A percentile compares a stretch with the other conserved stretches of the same genome.
These are phyloP conservation scores for Drosophila melanogaster DNA, from an alignment of 1,140 invertebrate genomes.

Conservation along the genomic window Release_6_plus_ISO1_MT NT_037436.4:12031001-12031500, in stretches of 20 bases:
- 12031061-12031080: conserved; percentile 47
- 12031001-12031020: conserved; percentile 7
- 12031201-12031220: neutral
- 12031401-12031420: neutral
- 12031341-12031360: conserved; percentile 19
- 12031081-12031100: conserved; percentile 29
- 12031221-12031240: neutral
- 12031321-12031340: neutral
- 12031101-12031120: conserved; percentile 47
- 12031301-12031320: neutral
- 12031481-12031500: conserved; percentile 5
- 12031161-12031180: conserved; percentile 27
- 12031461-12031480: conserved; percentile 14
- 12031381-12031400: conserved; percentile 12
- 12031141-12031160: conserved; percentile 33
- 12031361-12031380: conserved; percentile 12
- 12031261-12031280: neutral
- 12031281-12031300: too few species aligned
- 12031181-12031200: conserved; percentile 3
- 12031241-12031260: neutral
- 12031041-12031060: conserved; percentile 12
- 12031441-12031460: conserved; percentile 1
- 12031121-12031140: conserved; percentile 42
- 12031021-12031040: conserved; percentile 9
- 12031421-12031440: neutral